Conservation (phyloP, 1,140 invertebrate species). For the Sycophaga agraensis region DNA sequence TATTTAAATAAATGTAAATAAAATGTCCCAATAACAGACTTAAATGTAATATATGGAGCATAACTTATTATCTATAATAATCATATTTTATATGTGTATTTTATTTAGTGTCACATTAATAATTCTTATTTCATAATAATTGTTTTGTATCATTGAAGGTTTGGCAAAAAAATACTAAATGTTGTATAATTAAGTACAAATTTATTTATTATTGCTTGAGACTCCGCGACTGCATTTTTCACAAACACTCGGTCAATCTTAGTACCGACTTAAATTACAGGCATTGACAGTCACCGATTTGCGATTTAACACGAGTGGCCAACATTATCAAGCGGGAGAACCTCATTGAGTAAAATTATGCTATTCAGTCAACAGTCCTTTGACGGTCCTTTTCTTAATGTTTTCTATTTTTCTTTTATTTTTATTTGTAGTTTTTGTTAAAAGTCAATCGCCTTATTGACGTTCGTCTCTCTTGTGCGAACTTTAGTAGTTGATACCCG, state of each 20-base stretch:
- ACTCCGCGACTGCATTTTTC: constrained; percentile 20
- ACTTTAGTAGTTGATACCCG: background rate
- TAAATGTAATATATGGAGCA: too few relatives aligned
- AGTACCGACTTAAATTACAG: background rate
- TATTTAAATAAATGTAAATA: too few relatives aligned
- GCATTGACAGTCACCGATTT: background rate
- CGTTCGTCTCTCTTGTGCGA: background rate
- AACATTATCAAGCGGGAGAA: constrained; percentile 8
- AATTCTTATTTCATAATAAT: too few relatives aligned
- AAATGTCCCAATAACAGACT: too few relatives aligned
- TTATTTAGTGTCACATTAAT: too few relatives aligned
- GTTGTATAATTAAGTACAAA: constrained; percentile 36
- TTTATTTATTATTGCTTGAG: constrained; percentile 37
- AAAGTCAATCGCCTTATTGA: background rate
- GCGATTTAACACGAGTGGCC: background rate
- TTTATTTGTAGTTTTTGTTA: background rate
- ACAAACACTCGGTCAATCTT: background rate
- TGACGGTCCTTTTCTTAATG: too few relatives aligned
- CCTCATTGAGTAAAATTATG: constrained; percentile 25
- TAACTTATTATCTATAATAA: too few relatives aligned
- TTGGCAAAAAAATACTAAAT: background rate
- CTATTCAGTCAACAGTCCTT: constrained; percentile 26
- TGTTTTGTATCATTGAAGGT: too few relatives aligned
- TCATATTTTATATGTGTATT: too few relatives aligned
- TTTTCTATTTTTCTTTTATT: too few relatives aligned